Percentiles rank a stretch among this genome's conserved stretches.
These are phyloP conservation scores for Metallyticus violacea DNA, from an alignment of 2,888 invertebrate species.

Conservation along the genomic window DNA sequence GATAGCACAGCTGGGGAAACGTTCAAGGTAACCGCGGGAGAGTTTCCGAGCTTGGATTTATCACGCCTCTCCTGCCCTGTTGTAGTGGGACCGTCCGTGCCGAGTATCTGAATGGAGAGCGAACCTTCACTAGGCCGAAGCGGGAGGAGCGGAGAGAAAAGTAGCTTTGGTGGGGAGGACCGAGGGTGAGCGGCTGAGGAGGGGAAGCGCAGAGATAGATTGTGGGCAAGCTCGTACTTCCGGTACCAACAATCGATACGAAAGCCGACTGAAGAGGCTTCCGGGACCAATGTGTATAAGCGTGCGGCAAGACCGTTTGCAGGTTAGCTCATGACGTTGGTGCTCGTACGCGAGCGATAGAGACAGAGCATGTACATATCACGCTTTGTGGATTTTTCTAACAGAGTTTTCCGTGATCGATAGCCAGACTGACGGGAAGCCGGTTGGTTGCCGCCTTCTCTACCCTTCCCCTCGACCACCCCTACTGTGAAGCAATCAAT, in stretches of 20 bases:
- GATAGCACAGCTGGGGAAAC: background rate
- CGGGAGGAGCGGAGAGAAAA: background rate
- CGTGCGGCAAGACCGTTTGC: background rate
- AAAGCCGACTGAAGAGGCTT: background rate
- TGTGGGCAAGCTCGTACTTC: constrained; percentile 10
- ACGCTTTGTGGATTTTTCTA: background rate
- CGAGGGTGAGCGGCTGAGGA: background rate
- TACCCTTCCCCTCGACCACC: background rate
- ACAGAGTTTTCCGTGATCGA: background rate
- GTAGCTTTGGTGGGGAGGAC: background rate
- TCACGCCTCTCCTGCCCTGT: too few relatives aligned
- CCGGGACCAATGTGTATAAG: constrained; percentile 11
- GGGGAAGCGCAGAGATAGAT: background rate
- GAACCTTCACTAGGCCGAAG: background rate
- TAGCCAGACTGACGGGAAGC: background rate
- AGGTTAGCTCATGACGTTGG: too few relatives aligned
- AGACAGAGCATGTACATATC: background rate
- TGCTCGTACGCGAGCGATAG: background rate
- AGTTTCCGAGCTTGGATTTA: too few relatives aligned
- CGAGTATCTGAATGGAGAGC: background rate
- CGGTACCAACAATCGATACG: constrained; percentile 15
- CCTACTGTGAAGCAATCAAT: constrained; percentile 1
- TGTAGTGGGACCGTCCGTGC: background rate
- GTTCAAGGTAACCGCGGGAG: background rate
- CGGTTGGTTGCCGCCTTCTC: background rate